Evolutionary conservation across 2,113 vertebrate species (phyloP), one percentile per base, ranked within the genome.

Genomic region (Austrofundulus limnaeus): DNA sequence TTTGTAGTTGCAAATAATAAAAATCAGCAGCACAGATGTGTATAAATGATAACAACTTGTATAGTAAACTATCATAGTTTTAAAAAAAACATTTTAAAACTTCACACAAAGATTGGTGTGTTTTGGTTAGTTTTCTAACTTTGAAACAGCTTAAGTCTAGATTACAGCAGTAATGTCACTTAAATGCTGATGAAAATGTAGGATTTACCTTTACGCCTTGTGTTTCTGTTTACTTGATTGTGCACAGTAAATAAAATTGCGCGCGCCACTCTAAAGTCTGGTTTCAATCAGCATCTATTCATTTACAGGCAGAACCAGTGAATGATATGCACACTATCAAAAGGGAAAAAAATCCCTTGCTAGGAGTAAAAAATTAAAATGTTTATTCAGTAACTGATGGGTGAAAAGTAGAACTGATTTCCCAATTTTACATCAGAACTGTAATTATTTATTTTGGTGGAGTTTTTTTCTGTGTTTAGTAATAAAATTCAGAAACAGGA

Each of bases 401-500:
- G 53, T 55, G 13, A 41, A 13, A 41, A 41, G 14, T 54, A 61
- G 34, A 49, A 31, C 37, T 39, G 24, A 59, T 61, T 25, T 37
- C 54, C 23, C 10, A 48, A 25, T 56, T 63, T 25, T 50, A 50
- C n/a, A 41, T 25, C 42, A 59, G 23, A 48, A 67, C 47, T 47
- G 37, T 52, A 28, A 66, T 52, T 59, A 72, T 77, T 72, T n/a
- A n/a, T n/a, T n/a, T n/a, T n/a, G n/a, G n/a, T n/a, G n/a, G n/a
- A 34, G 53, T 13, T 11, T 48, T 68, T 48, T 34, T 55, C 43
- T 34, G 2, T 43, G 68, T 60, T 60, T 55, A 23, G 50, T 64
- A 74, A 77, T 74, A 38, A 53, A 45, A 80, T 82, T 77, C 65
- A 54, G 53, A 56, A 72, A 56, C 7, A 24, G 65, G 68, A 69